A percentile compares a stretch with the other conserved stretches of the same genome.
Conservation (phyloP, 2,888 invertebrate genomes). For the Ornithoptera alexandrae region DNA sequence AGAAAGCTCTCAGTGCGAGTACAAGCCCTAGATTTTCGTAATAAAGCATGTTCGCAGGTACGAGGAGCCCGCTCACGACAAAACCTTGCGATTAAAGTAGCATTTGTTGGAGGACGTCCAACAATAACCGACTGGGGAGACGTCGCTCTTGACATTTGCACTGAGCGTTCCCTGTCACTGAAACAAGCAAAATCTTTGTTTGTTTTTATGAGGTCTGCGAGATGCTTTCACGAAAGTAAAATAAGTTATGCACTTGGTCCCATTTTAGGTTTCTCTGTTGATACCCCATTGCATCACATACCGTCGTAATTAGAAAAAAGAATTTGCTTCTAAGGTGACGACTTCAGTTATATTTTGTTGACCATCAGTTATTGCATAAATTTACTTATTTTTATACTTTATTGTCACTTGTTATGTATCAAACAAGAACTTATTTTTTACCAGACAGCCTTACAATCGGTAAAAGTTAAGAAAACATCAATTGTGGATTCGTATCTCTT, state of each 20-base stretch:
- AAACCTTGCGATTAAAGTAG: conserved; percentile 88
- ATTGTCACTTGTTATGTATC: too few species aligned
- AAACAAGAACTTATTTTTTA: too few species aligned
- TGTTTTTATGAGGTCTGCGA: conserved; percentile 6
- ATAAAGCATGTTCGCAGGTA: conserved; percentile 90
- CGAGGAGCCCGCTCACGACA: conserved; percentile 90
- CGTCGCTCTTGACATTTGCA: conserved; percentile 73
- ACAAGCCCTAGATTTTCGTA: conserved; percentile 86
- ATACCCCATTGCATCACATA: too few species aligned
- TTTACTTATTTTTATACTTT: too few species aligned
- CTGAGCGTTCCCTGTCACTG: conserved; percentile 74
- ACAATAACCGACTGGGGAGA: conserved; percentile 73
- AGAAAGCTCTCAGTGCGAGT: conserved; percentile 90
- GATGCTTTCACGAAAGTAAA: conserved; percentile 5
- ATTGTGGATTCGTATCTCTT: too few species aligned
- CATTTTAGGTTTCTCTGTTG: neutral
- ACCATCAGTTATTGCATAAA: too few species aligned
- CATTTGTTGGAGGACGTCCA: conserved; percentile 83
- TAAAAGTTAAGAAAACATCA: too few species aligned
- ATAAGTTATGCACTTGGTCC: neutral
- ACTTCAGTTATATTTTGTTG: too few species aligned
- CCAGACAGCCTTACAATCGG: too few species aligned
- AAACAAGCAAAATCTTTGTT: conserved; percentile 34
- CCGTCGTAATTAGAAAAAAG: too few species aligned
- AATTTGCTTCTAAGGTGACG: too few species aligned